Evolutionary conservation across 2,888 invertebrate species (phyloP).

Genomic region (Ornithoptera priamus): DNA sequence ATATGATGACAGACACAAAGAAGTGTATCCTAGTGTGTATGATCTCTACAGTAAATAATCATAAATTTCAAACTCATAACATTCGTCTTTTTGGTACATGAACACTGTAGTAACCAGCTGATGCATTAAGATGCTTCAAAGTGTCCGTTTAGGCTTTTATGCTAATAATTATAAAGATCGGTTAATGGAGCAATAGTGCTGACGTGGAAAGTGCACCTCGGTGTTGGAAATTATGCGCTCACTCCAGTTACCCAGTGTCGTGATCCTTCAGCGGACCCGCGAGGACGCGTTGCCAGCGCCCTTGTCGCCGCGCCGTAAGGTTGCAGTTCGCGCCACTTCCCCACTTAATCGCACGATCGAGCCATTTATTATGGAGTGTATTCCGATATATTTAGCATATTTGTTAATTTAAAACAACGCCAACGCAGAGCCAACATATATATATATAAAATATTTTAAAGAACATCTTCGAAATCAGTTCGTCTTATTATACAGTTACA

Average conservation of each 20-base stretch:
- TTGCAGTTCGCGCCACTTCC: not conserved
- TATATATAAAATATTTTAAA: too few species aligned
- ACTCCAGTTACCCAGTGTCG: conserved; percentile 13
- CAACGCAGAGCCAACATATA: too few species aligned
- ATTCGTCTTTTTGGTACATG: too few species aligned
- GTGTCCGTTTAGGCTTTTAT: conserved; percentile 21
- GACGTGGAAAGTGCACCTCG: conserved; percentile 14
- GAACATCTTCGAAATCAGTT: too few species aligned
- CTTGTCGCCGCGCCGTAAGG: conserved; percentile 1
- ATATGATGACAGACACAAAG: too few species aligned
- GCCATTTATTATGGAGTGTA: conserved; percentile 7
- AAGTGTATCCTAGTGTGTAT: too few species aligned
- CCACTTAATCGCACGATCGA: not conserved
- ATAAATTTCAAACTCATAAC: too few species aligned
- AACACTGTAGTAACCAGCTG: not conserved
- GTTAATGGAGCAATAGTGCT: conserved; percentile 1
- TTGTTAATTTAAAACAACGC: not conserved
- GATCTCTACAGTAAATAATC: too few species aligned
- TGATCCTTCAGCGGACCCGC: not conserved
- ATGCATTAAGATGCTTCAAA: not conserved
- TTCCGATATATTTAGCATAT: conserved; percentile 18
- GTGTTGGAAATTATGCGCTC: conserved; percentile 21
- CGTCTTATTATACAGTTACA: too few species aligned
- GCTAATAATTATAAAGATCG: conserved; percentile 14
- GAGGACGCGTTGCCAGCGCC: conserved; percentile 2